phyloP scores from a whole-genome alignment of 2,797 vertebrate genomes.

The Sebastes ruberrimus region DNA sequence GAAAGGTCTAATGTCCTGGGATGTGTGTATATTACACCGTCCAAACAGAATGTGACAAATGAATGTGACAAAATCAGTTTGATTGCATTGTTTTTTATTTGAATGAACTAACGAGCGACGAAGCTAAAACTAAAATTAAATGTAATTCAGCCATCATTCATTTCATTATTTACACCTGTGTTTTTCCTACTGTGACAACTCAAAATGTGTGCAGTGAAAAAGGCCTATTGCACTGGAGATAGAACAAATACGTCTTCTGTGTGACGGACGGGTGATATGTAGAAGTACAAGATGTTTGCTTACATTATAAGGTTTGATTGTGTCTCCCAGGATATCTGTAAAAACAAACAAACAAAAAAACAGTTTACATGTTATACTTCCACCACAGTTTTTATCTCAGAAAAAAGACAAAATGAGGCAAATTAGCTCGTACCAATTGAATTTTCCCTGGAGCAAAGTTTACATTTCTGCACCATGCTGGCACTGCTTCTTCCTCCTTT shows the following conservation, averaged over 20 bases:
- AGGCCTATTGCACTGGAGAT: neutral
- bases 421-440: conserved; percentile 87
- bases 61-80: too few relatives aligned
- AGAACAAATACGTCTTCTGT: neutral
- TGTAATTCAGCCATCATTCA: too few relatives aligned
- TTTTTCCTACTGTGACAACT: too few relatives aligned
- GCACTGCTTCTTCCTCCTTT: conserved; percentile 95
- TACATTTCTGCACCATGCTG: conserved; percentile 98
- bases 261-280: neutral
- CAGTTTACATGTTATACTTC: neutral
- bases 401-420: neutral
- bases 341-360: neutral
- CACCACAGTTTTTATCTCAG: neutral
- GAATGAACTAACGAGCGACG: too few relatives aligned
- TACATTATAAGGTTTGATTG: conserved; percentile 94
- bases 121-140: too few relatives aligned
- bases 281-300: conserved; percentile 66
- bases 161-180: too few relatives aligned
- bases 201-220: too few relatives aligned
- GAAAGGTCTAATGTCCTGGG: too few relatives aligned
- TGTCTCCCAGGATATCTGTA: conserved; percentile 92
- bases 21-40: too few relatives aligned
- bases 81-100: too few relatives aligned
- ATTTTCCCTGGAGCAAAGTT: conserved; percentile 94
- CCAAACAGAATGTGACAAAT: too few relatives aligned